Conservation (phyloP, 2,797 vertebrate species). For the Neosilurus hyrtlii region DNA sequence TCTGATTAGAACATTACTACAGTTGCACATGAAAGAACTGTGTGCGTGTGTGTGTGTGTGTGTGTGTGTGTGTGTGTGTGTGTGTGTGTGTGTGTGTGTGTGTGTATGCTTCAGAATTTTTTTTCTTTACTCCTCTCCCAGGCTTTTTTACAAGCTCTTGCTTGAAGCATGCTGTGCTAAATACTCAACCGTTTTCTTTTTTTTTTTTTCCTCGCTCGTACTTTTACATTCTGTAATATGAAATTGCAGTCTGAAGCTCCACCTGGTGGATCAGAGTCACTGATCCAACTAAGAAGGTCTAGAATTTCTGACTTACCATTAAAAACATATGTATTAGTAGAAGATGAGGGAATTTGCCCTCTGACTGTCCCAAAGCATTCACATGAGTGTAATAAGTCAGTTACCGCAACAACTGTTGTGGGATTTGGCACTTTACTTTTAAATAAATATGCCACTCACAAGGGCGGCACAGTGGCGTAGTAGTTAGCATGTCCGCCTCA, state of each 20-base stretch:
- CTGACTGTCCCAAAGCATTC: not conserved
- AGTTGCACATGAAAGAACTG: conserved; percentile 3
- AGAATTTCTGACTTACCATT: not conserved
- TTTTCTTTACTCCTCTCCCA: conserved; percentile 11
- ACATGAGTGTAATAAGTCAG: not conserved
- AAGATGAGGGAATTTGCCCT: not conserved
- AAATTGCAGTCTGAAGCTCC: conserved; percentile 20
- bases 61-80: not conserved
- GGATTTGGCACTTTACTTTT: no score
- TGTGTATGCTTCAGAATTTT: not conserved
- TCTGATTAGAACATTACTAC: conserved; percentile 15
- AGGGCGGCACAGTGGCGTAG: no score
- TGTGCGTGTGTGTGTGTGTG: conserved; percentile 13
- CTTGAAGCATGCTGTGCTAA: conserved; percentile 12
- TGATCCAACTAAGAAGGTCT: not conserved
- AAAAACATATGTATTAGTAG: not conserved
- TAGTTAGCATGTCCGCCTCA: no score
- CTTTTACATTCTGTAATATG: not conserved
- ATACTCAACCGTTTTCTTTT: not conserved
- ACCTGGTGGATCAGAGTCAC: conserved; percentile 27
- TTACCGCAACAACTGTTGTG: no score
- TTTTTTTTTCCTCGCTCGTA: not conserved
- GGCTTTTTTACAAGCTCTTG: not conserved
- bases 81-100: conserved; percentile 1
- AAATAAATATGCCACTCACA: no score